These are phyloP conservation scores for Gibbula magus DNA, from an alignment of 2,888 invertebrate species.

Conservation along the genomic window DNA sequence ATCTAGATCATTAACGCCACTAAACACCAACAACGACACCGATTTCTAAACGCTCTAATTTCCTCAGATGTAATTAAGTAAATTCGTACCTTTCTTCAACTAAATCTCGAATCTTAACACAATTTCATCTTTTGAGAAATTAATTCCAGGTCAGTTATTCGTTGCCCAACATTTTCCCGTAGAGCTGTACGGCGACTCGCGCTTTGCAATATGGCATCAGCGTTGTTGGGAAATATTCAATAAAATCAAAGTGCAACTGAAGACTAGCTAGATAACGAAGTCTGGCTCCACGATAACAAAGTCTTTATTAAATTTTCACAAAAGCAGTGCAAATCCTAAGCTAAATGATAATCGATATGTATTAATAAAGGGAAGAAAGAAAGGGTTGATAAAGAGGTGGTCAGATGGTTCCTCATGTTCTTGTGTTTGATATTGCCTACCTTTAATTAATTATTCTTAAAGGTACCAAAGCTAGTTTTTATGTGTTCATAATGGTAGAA, in stretches of 20 bases:
- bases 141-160: neutral
- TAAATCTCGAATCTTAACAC: neutral
- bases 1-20: too few species aligned
- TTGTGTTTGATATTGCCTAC: too few species aligned
- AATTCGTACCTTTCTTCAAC: too few species aligned
- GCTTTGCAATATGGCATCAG: neutral
- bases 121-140: slow-evolving; percentile 9
- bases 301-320: slow-evolving; percentile 18
- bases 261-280: neutral
- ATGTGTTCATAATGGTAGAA: too few species aligned
- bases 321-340: slow-evolving; percentile 12
- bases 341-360: slow-evolving; percentile 10
- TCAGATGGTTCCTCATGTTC: too few species aligned
- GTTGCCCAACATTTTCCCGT: neutral
- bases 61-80: too few species aligned
- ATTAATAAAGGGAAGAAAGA: neutral
- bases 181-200: too few species aligned
- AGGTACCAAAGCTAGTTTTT: too few species aligned
- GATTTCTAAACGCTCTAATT: too few species aligned
- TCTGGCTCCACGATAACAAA: neutral
- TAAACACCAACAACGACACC: too few species aligned
- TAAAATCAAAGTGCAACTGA: slow-evolving; percentile 13
- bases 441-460: too few species aligned
- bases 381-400: too few species aligned
- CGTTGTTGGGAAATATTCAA: slow-evolving; percentile 11